These are phyloP conservation scores for Leptosomus discolor DNA, from an alignment of 2,113 vertebrate genomes.

Conservation along the genomic window DNA sequence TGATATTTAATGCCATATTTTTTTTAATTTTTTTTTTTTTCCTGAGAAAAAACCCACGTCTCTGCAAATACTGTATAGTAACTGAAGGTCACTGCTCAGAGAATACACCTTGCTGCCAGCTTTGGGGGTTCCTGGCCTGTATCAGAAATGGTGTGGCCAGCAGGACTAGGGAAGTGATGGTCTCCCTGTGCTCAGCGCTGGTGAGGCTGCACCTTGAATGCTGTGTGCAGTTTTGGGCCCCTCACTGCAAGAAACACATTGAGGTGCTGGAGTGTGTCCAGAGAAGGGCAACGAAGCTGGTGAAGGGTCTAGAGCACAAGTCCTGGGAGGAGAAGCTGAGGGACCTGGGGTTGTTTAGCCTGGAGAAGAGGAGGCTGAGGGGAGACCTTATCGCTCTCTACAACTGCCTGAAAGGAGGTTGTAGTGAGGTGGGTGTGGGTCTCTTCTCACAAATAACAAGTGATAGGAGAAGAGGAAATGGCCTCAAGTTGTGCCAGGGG, in stretches of 20 bases:
- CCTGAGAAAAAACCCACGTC: background rate
- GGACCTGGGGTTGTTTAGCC: too few species aligned
- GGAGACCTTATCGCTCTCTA: too few species aligned
- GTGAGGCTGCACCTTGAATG: rapidly evolving
- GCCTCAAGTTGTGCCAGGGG: background rate
- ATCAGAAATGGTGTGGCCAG: background rate
- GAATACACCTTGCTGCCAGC: background rate
- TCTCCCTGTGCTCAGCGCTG: rapidly evolving
- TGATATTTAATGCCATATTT: background rate
- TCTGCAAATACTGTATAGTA: background rate
- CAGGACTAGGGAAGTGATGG: background rate
- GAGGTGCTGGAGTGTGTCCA: background rate
- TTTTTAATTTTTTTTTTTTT: background rate
- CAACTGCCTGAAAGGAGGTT: background rate
- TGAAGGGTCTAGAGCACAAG: background rate
- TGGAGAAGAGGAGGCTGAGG: too few species aligned
- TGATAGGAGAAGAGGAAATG: too few species aligned
- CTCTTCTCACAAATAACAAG: too few species aligned
- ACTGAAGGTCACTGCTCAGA: background rate
- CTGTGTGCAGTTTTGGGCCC: too few species aligned
- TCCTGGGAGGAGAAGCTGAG: background rate
- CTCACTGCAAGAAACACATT: too few species aligned
- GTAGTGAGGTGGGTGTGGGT: too few species aligned
- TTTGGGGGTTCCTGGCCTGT: background rate
- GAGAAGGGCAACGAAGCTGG: rapidly evolving